A percentile compares a stretch with the other conserved stretches of the same genome.
Evolutionary conservation across 92 coral and sea anemone genomes (phyloP).

Genomic region (Phenganax subtilis): DNA sequence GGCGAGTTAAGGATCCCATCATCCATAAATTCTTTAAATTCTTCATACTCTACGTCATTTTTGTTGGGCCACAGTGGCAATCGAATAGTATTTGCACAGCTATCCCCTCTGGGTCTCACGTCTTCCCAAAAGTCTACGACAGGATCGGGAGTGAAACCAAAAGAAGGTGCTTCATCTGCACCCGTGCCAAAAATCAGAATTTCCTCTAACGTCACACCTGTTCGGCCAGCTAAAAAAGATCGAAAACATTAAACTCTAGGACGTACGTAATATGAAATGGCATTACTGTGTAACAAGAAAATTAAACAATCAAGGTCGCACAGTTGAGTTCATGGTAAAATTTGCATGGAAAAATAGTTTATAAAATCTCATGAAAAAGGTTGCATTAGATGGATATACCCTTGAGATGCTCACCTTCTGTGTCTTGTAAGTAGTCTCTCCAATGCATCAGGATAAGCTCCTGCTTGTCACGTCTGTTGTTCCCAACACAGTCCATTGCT

Average conservation of each 20-base stretch:
- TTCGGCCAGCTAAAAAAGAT: constrained; percentile 18
- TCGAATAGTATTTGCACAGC: constrained; percentile 44
- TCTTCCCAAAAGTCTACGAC: constrained; percentile 39
- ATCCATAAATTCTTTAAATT: constrained; percentile 38
- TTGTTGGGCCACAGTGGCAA: constrained; percentile 44
- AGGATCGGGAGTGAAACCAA: constrained; percentile 40
- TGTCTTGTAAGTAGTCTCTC: constrained; percentile 29
- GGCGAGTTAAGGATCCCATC: constrained; percentile 47
- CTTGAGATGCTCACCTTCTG: constrained; percentile 12
- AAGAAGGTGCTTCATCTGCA: constrained; percentile 38
- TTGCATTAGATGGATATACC: not conserved
- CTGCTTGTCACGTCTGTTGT: constrained; percentile 19
- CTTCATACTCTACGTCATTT: constrained; percentile 38
- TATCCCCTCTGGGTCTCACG: constrained; percentile 44
- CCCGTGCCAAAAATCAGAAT: constrained; percentile 23
- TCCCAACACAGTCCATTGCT: not conserved
- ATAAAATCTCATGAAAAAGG: not conserved
- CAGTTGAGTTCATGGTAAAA: no score
- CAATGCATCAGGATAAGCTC: constrained; percentile 34
- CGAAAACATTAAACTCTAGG: not conserved
- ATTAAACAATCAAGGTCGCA: no score
- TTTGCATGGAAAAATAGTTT: no score
- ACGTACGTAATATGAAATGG: not conserved
- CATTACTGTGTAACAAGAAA: no score
- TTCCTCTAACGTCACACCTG: constrained; percentile 26